Conservation (phyloP, 2,888 invertebrate species). For the Cerceris ruficornis region DNA sequence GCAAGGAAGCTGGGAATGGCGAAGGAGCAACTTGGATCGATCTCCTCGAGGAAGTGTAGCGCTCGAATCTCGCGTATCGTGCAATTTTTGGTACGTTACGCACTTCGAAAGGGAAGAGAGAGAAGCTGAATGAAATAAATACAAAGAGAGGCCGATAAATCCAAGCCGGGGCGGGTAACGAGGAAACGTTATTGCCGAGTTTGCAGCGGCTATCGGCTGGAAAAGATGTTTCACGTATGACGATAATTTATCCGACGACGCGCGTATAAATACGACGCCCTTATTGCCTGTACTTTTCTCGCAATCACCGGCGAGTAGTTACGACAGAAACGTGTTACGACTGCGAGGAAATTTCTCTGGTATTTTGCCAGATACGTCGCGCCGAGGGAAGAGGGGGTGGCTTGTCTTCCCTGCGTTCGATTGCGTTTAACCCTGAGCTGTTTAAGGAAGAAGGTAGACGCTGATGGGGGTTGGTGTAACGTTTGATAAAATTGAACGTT, state of each 20-base stretch:
- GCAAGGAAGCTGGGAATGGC: slow-evolving; percentile 43
- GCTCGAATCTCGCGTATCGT: slow-evolving; percentile 32
- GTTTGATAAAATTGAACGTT: too few relatives aligned
- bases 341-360: slow-evolving; percentile 46
- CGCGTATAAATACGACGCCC: slow-evolving; percentile 34
- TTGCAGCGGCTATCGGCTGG: background rate
- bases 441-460: too few relatives aligned
- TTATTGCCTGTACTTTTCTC: slow-evolving; percentile 32
- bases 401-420: slow-evolving; percentile 30
- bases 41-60: slow-evolving; percentile 31
- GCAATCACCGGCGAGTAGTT: slow-evolving; percentile 34
- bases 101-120: background rate
- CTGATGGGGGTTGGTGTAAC: background rate
- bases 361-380: slow-evolving; percentile 38
- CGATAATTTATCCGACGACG: slow-evolving; percentile 30
- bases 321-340: slow-evolving; percentile 51
- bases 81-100: slow-evolving; percentile 41
- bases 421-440: too few relatives aligned
- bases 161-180: too few relatives aligned
- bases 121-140: slow-evolving; percentile 11
- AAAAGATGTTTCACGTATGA: slow-evolving; percentile 13
- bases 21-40: slow-evolving; percentile 53
- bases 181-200: slow-evolving; percentile 5
- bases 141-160: background rate
- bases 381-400: slow-evolving; percentile 31